phyloP scores from a whole-genome alignment of 92 coral and sea anemone species.

The Porites evermanni region DNA sequence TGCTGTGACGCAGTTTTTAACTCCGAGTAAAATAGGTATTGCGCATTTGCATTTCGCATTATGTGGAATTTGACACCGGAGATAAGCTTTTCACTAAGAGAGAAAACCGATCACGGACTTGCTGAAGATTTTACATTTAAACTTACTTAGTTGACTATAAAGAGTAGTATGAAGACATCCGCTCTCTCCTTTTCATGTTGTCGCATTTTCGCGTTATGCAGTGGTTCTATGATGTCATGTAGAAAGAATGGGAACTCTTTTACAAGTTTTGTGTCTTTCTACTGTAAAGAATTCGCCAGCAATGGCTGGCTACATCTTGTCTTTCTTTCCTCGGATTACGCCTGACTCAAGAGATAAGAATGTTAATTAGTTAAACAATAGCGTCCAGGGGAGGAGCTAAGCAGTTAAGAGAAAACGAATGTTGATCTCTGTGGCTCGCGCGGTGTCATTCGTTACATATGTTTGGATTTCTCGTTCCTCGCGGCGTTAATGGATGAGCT shows the following conservation, averaged over 20 bases:
- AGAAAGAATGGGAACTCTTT: too few species aligned
- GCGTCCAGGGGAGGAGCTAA: conserved; percentile 2
- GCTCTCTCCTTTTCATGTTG: too few species aligned
- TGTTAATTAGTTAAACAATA: background rate
- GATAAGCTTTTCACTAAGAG: background rate
- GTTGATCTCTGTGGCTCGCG: background rate
- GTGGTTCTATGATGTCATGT: too few species aligned
- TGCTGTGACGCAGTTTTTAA: background rate
- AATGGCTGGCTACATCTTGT: background rate
- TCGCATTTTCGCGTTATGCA: too few species aligned
- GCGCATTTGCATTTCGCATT: too few species aligned
- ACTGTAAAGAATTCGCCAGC: background rate
- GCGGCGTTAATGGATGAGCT: background rate
- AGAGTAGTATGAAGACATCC: too few species aligned
- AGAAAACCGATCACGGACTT: background rate
- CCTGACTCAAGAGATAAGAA: background rate
- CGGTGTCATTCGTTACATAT: background rate
- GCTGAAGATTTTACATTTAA: background rate
- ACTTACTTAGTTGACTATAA: too few species aligned
- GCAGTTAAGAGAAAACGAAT: conserved; percentile 4
- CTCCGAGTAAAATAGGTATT: background rate
- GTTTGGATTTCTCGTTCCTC: background rate
- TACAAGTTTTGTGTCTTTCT: background rate
- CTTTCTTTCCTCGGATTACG: background rate
- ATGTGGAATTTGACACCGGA: background rate